Evolutionary conservation across 1,140 invertebrate genomes (phyloP).

Genomic region (Drosophila serrata): DNA sequence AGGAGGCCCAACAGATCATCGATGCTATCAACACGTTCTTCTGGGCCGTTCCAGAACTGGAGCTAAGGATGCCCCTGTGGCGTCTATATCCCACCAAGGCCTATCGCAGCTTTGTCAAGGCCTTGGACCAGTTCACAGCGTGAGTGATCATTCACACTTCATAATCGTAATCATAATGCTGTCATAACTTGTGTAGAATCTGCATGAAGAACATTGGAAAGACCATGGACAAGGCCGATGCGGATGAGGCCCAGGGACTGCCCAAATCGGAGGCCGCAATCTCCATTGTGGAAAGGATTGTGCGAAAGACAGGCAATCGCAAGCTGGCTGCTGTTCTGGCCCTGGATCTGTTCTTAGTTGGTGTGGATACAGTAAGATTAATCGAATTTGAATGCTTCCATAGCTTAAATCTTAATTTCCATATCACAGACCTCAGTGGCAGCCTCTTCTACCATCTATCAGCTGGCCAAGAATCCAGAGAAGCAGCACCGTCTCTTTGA

Average conservation of each 20-base stretch:
- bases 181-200: conserved; percentile 85
- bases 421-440: conserved; percentile 90
- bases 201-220: conserved; percentile 88
- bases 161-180: neutral
- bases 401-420: neutral
- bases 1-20: conserved; percentile 91
- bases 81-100: conserved; percentile 91
- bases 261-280: conserved; percentile 85
- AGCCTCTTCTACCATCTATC: conserved; percentile 92
- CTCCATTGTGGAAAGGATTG: conserved; percentile 89
- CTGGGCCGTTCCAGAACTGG: conserved; percentile 91
- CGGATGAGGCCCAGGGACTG: conserved; percentile 57
- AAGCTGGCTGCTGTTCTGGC: conserved; percentile 92
- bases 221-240: conserved; percentile 86
- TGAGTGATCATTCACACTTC: conserved; percentile 80
- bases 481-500: conserved; percentile 90
- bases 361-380: conserved; percentile 92
- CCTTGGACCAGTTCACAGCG: conserved; percentile 90
- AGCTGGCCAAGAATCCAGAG: conserved; percentile 91
- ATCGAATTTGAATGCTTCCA: neutral
- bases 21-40: conserved; percentile 92
- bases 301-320: conserved; percentile 88
- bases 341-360: conserved; percentile 94
- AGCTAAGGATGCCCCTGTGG: conserved; percentile 93
- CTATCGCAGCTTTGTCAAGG: conserved; percentile 90